Evolutionary conservation across 2,888 invertebrate genomes (phyloP).

Genomic region (Drosophila paranaensis): DNA sequence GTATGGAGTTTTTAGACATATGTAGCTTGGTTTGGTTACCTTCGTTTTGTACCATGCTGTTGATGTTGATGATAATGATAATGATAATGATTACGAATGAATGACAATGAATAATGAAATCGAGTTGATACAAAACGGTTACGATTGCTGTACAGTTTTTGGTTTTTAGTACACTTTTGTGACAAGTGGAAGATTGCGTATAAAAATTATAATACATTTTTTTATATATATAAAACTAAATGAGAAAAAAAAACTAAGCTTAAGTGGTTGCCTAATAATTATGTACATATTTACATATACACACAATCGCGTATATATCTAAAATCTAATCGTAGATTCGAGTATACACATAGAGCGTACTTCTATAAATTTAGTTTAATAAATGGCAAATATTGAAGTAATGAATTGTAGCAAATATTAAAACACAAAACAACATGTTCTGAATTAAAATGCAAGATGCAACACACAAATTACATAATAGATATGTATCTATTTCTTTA

Average conservation of each 20-base stretch:
- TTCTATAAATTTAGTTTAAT: conserved; percentile 65
- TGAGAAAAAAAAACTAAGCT: conserved; percentile 47
- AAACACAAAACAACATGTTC: conserved; percentile 39
- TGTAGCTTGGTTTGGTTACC: conserved; percentile 49
- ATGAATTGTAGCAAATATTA: conserved; percentile 65
- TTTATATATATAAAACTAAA: conserved; percentile 57
- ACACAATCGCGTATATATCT: conserved; percentile 33
- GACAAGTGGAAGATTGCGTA: conserved; percentile 53
- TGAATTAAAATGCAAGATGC: conserved; percentile 63
- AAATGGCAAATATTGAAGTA: conserved; percentile 63
- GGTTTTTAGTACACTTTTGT: conserved; percentile 65
- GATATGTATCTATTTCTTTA: conserved; percentile 15
- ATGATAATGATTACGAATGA: conserved; percentile 33
- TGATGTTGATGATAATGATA: conserved; percentile 48
- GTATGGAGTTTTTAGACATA: conserved; percentile 40
- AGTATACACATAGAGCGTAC: conserved; percentile 58
- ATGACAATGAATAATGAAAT: conserved; percentile 38
- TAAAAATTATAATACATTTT: conserved; percentile 53
- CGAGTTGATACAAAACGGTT: conserved; percentile 15
- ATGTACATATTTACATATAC: conserved; percentile 68
- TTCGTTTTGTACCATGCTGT: conserved; percentile 51
- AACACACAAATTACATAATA: conserved; percentile 19
- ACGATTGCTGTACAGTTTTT: conserved; percentile 67
- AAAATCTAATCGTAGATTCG: conserved; percentile 36
- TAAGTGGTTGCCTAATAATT: conserved; percentile 78